phyloP scores from a whole-genome alignment of 2,113 vertebrate genomes.

The Parus major region DNA sequence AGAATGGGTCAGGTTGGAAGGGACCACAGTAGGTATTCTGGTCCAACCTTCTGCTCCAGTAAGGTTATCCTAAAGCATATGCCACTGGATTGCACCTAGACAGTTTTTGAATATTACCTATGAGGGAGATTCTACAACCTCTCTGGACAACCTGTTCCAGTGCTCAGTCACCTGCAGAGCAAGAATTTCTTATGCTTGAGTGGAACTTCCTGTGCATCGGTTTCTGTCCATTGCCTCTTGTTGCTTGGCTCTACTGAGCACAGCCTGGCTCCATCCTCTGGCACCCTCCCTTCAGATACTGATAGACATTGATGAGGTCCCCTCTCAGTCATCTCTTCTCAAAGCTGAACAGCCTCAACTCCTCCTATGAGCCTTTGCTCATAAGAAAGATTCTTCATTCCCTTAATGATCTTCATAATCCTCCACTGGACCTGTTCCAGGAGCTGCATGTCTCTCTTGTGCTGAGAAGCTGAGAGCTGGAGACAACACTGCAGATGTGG shows the following conservation, averaged over 20 bases:
- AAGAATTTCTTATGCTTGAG: background rate
- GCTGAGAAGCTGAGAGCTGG: background rate
- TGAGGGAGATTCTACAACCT: background rate
- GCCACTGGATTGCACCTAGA: background rate
- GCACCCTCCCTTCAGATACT: background rate
- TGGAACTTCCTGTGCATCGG: background rate
- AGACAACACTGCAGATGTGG: background rate
- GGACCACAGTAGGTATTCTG: background rate
- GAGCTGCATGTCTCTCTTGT: background rate
- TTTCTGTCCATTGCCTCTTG: background rate
- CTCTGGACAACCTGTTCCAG: background rate
- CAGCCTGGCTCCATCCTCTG: background rate
- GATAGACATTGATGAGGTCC: background rate
- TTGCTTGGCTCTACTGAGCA: background rate
- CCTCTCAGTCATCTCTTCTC: background rate
- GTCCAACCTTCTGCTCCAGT: background rate
- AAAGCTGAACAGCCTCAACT: background rate
- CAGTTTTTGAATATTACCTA: background rate
- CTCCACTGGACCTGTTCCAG: background rate
- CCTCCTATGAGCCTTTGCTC: background rate
- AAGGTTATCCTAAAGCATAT: background rate
- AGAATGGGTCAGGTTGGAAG: background rate
- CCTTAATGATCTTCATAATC: background rate
- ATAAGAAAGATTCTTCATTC: background rate
- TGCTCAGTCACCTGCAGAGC: background rate